Base-by-base conservation (phyloP, 1,140 invertebrate species). In the Cryptotermes secundus region DNA sequence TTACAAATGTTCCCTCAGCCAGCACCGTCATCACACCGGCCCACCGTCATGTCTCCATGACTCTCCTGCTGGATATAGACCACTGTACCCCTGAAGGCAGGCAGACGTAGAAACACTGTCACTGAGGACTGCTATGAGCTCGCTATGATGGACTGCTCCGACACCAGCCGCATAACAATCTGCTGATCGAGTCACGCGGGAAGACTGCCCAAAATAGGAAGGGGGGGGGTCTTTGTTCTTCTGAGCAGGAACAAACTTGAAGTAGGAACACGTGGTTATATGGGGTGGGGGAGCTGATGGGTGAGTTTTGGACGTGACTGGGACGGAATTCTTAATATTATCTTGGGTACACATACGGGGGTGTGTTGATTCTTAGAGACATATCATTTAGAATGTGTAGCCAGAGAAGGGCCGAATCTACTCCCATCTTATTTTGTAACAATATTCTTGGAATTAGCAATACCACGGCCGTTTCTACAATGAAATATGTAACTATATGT, bases 141-240 rank as follows among this genome's bases (percentile, higher is more conserved):
- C 59, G n/a, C 59, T 72, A 72, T 72, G 59, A 72, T 72, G 59
- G 59, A 72, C 59, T 72, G 59, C 59, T 72, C 26, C n/a, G n/a
- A 72, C 59, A 72, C 59, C 31, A 16, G 59, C n/a, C 26, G 59
- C 59, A 72, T 72, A 72, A 72, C 59, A 72, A 72, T 72, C 59
- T 31, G n/a, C 59, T 72, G 59, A 72, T 72, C 59, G 59, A 72
- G 59, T 72, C 59, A 31, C 26, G 59, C 26, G 59, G n/a, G 59
- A 72, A 31, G n/a, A 7, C 16, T 26, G 26, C 59, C 59, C 26
- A 31, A 72, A 72, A 26, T 7, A n/a, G 59, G 26, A 22, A 19
- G 45, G 16, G 45, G 45, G 45, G 45, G 45, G 7, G 59, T 31
- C 59, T 72, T 72, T 72, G 59, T 72, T 72, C 59, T 72, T 72